Evolutionary conservation across 2,797 vertebrate species (phyloP), one percentile per base, ranked within the genome.

Genomic region (Neopelma chrysocephalum): DNA sequence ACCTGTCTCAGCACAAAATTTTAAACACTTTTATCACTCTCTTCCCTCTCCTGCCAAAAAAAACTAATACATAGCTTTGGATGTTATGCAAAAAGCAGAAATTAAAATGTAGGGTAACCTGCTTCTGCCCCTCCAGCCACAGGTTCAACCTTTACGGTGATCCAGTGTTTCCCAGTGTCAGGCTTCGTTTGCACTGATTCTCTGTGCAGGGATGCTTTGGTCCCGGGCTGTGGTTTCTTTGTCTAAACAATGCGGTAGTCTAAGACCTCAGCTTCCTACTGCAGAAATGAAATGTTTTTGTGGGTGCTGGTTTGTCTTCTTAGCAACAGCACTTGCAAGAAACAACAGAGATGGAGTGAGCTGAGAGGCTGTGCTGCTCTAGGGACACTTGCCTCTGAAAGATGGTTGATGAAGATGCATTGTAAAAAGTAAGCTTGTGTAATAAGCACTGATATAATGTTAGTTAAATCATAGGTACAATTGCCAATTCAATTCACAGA

Each of bases 261-360:
- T 13, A 29, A 83, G 84, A 92, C 89, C 89, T 95, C 93, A 92
- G 4, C 79, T 92, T 96, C 93, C 91, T 94, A 54, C 82, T 83
- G 75, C 87, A 92, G 38, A 64, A 43, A 45, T n/a, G 3, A 23
- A 13, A 47, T 91, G 50, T 68, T 96, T 91, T 68, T 89, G 64
- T 87, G 71, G 76, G 57, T 82, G 65, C 60, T 87, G 2, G 36
- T 92, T 94, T 71, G 51, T 79, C 32, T 5, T 77, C 88, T 72
- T 89, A 83, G 89, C 77, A 86, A 72, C 72, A 23, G 75, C n/a
- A 31, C 31, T 51, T 65, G 42, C 27, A 71, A 77, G 68, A 89
- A 80, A 43, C 32, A 60, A 51, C 12, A 82, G 66, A 83, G 84
- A 18, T 23, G 36, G 70, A 54, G 53, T 0, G 8, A 83, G n/a